These are phyloP conservation scores for Hypanus sabinus DNA, from an alignment of 2,113 vertebrate genomes.

Conservation along the genomic window DNA sequence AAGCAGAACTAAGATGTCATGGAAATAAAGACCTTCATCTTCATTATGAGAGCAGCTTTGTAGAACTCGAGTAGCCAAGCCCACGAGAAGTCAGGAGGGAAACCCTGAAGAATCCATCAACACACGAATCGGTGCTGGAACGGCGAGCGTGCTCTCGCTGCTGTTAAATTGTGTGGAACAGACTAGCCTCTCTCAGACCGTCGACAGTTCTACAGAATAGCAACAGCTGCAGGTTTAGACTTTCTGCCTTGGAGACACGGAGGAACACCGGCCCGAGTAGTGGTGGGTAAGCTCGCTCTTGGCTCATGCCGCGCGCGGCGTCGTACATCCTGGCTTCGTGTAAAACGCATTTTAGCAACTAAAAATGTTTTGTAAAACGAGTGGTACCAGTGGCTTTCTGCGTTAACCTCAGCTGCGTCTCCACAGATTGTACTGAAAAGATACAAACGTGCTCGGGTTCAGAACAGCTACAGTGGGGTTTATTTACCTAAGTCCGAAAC, in stretches of 20 bases:
- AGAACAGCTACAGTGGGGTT: too few relatives aligned
- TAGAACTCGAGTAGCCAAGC: neutral
- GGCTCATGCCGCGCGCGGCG: neutral
- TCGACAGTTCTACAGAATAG: slow-evolving; percentile 36
- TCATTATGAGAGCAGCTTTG: slow-evolving; percentile 11
- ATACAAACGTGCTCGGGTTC: neutral
- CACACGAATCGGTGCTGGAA: neutral
- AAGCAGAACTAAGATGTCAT: slow-evolving; percentile 28
- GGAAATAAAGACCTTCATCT: slow-evolving; percentile 27
- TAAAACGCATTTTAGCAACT: neutral
- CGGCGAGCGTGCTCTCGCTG: neutral
- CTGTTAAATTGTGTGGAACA: slow-evolving; percentile 34
- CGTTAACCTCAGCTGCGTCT: neutral
- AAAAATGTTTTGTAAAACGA: neutral
- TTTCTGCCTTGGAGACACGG: slow-evolving; percentile 21
- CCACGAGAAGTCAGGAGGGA: neutral
- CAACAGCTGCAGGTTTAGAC: slow-evolving; percentile 34
- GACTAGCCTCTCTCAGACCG: slow-evolving; percentile 4
- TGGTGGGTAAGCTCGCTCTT: neutral
- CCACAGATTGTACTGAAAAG: neutral
- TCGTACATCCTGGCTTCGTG: neutral
- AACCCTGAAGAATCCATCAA: slow-evolving; percentile 28
- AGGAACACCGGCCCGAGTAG: neutral
- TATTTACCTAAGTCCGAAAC: neutral
- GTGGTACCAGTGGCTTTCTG: neutral